A percentile compares a stretch with the other conserved stretches of the same genome.
These are phyloP conservation scores for Pyrrhosoma nymphula DNA, from an alignment of 2,888 invertebrate species.

Conservation along the genomic window DNA sequence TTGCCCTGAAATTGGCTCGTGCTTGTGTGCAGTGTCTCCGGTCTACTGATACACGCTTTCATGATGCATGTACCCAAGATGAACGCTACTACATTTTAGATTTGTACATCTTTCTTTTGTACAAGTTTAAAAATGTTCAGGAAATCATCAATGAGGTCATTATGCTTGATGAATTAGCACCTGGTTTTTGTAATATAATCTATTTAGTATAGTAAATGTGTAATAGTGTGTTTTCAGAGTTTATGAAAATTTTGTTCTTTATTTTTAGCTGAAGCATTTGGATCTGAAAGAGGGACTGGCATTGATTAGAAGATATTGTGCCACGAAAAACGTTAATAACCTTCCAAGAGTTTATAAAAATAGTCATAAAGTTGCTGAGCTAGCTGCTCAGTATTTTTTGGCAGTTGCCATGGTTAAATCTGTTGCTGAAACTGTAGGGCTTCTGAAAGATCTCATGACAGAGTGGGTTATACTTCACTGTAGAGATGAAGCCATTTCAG, in stretches of 20 bases:
- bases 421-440: conserved; percentile 75
- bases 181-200: background rate
- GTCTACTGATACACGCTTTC: conserved; percentile 70
- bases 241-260: background rate
- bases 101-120: conserved; percentile 82
- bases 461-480: conserved; percentile 76
- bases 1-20: conserved; percentile 81
- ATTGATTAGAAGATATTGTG: conserved; percentile 79
- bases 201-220: background rate
- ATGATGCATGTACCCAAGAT: conserved; percentile 70
- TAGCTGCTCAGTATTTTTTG: conserved; percentile 81
- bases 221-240: too few species aligned
- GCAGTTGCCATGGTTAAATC: conserved; percentile 81
- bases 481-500: conserved; percentile 71
- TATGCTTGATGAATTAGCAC: conserved; percentile 36
- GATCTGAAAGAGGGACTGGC: conserved; percentile 80
- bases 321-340: conserved; percentile 78
- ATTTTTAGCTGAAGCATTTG: conserved; percentile 74
- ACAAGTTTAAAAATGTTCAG: conserved; percentile 80
- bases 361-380: conserved; percentile 80
- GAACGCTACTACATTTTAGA: conserved; percentile 82
- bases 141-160: conserved; percentile 80
- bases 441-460: conserved; percentile 76
- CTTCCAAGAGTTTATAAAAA: conserved; percentile 80
- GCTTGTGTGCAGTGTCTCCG: conserved; percentile 81